Evolutionary conservation across 2,888 invertebrate genomes (phyloP).

Genomic region (Myopa testacea): DNA sequence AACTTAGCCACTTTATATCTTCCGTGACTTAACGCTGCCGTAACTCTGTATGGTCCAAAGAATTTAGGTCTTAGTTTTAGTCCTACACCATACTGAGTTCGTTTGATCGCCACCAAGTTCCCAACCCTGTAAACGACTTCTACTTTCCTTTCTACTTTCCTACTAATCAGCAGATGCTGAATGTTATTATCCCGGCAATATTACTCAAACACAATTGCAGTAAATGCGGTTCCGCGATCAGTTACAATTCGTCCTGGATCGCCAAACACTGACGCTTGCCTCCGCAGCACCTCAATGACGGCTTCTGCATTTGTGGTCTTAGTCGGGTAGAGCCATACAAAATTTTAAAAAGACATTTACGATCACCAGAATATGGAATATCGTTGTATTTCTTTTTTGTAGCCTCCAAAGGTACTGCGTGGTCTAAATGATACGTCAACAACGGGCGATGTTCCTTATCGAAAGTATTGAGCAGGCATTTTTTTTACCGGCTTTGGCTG

Average conservation of each 20-base stretch:
- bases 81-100: conserved; percentile 50
- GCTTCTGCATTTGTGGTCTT: conserved; percentile 54
- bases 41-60: neutral
- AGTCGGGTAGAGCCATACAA: conserved; percentile 60
- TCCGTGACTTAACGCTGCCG: neutral
- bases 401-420: conserved; percentile 52
- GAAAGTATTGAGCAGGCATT: conserved; percentile 30
- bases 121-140: conserved; percentile 54
- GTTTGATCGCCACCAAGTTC: conserved; percentile 15
- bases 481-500: conserved; percentile 32
- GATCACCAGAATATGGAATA: conserved; percentile 56
- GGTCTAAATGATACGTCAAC: conserved; percentile 59
- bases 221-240: conserved; percentile 63
- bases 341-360: conserved; percentile 55
- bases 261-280: conserved; percentile 38
- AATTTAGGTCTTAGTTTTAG: conserved; percentile 17
- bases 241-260: conserved; percentile 57
- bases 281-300: conserved; percentile 52
- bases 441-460: conserved; percentile 46
- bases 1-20: too few species aligned
- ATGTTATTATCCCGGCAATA: conserved; percentile 55
- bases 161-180: conserved; percentile 57
- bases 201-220: conserved; percentile 56
- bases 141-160: conserved; percentile 62
- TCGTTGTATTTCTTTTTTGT: conserved; percentile 59